A percentile compares a stretch with the other conserved stretches of the same genome.
Conservation (phyloP, 2,797 vertebrate genomes). For the Neosalanx taihuensis region DNA sequence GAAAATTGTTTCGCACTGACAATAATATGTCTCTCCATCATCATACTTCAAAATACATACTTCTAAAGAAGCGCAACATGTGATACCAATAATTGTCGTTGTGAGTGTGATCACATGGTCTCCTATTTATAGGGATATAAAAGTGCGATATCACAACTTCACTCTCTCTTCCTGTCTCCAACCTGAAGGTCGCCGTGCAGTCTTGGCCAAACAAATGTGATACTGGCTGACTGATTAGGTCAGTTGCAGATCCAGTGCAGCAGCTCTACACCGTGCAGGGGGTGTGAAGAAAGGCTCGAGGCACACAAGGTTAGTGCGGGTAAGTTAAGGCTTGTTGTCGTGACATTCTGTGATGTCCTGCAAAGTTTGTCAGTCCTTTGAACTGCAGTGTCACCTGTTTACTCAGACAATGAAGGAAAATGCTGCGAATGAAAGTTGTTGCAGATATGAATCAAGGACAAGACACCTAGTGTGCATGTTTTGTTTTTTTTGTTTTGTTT, state of each 20-base stretch:
- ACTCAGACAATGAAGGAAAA: too few relatives aligned
- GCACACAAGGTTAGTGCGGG: slow-evolving; percentile 24
- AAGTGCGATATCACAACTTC: slow-evolving; percentile 44
- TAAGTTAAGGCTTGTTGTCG: not conserved
- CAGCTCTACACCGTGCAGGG: slow-evolving; percentile 4
- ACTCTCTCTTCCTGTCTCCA: not conserved
- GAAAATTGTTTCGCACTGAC: too few relatives aligned
- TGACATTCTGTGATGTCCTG: not conserved
- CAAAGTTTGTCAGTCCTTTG: not conserved
- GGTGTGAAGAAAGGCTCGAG: slow-evolving; percentile 2
- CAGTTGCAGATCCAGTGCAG: slow-evolving; percentile 29
- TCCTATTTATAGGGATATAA: slow-evolving; percentile 63
- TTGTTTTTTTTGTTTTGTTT: too few relatives aligned
- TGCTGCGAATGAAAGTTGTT: not conserved
- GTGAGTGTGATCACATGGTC: slow-evolving; percentile 52
- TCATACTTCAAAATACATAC: not conserved
- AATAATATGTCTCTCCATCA: not conserved
- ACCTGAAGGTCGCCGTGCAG: slow-evolving; percentile 50
- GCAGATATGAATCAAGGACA: slow-evolving; percentile 3
- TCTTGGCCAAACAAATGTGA: slow-evolving; percentile 29
- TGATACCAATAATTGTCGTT: slow-evolving; percentile 18
- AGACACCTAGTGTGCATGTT: not conserved
- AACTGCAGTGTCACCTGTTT: not conserved
- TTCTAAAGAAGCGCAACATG: not conserved
- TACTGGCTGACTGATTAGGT: slow-evolving; percentile 17